Conservation (phyloP, 2,113 vertebrate genomes). For the human region DNA sequence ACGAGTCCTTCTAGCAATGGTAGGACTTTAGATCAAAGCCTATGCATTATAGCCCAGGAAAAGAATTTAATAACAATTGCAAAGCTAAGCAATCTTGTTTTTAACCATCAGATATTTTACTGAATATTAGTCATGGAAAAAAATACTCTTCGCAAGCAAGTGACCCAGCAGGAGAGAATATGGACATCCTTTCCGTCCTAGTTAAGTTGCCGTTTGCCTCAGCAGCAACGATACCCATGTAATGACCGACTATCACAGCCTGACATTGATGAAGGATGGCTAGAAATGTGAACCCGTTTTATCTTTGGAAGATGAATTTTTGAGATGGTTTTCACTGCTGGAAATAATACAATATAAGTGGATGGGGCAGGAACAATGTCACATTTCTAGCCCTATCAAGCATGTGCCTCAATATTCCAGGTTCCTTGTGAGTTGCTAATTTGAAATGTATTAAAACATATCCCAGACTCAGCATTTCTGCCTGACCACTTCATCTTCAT, state of each 20-base stretch:
- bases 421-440: slow-evolving; percentile 35
- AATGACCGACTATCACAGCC: slow-evolving; percentile 63
- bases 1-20: slow-evolving; percentile 81
- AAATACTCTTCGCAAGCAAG: slow-evolving; percentile 78
- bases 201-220: slow-evolving; percentile 38
- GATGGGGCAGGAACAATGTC: neutral
- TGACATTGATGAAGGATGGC: slow-evolving; percentile 74
- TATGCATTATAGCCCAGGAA: slow-evolving; percentile 80
- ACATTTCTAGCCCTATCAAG: slow-evolving; percentile 5
- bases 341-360: slow-evolving; percentile 61
- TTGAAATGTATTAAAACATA: slow-evolving; percentile 59
- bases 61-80: slow-evolving; percentile 84
- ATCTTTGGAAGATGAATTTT: slow-evolving; percentile 69
- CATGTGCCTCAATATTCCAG: slow-evolving; percentile 21
- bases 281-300: slow-evolving; percentile 62
- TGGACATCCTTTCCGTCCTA: slow-evolving; percentile 64
- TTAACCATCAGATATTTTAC: slow-evolving; percentile 80
- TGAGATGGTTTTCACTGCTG: slow-evolving; percentile 52
- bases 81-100: slow-evolving; percentile 82
- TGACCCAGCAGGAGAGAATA: slow-evolving; percentile 55
- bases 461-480: slow-evolving; percentile 52
- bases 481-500: slow-evolving; percentile 57
- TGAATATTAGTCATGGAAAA: slow-evolving; percentile 82
- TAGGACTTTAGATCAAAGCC: slow-evolving; percentile 86
- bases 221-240: slow-evolving; percentile 1